Base-by-base conservation (phyloP, 2,888 invertebrate species). In the Strigamia crassipes region DNA sequence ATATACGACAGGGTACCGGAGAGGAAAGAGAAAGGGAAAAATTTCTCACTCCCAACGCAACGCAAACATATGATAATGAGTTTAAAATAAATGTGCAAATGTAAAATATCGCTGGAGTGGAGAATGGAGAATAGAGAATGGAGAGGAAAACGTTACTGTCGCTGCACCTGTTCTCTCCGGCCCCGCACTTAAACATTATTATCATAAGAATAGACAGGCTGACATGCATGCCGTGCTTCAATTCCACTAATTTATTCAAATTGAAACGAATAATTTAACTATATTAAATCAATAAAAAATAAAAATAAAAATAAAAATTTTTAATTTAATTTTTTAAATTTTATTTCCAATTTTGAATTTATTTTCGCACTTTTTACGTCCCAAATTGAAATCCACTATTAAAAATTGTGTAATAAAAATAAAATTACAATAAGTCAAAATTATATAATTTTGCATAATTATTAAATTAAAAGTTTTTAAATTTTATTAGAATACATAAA, bases 11-110 rank as follows among this genome's bases (percentile, higher is more conserved):
- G 73, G 73, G 73, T 73, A 12, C 31, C 31, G 13, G 73, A 23
- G 73, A 73, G 27, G 73, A 23, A 27, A 31, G 21, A 31, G 31
- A 73, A 73, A 9, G 73, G 27, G 73, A 27, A n/a, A 27, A 73
- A 73, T 73, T 73, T 73, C 31, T 73, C 73, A 73, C n/a, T 73
- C 31, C 31, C 3, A 73, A 73, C 73, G 27, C 73, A 73, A 73
- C 73, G 27, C 73, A 73, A 73, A 27, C 73, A 73, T 73, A 73
- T 73, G 73, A 73, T 73, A 73, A 73, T 73, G 73, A 73, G 73
- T 73, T 73, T 73, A 73, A 73, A 73, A 73, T 73, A 73, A 73
- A 73, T 73, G 73, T 73, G 27, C 27, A 73, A 73, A 73, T 73
- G 73, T 31, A 27, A 73, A 73, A 73, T 27, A n/a, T 73, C 31